Evolutionary conservation across 53 echinoderm and acorn worm genomes (phyloP), one percentile per base, ranked within the genome.

Genomic region (Stichopus horrens): DNA sequence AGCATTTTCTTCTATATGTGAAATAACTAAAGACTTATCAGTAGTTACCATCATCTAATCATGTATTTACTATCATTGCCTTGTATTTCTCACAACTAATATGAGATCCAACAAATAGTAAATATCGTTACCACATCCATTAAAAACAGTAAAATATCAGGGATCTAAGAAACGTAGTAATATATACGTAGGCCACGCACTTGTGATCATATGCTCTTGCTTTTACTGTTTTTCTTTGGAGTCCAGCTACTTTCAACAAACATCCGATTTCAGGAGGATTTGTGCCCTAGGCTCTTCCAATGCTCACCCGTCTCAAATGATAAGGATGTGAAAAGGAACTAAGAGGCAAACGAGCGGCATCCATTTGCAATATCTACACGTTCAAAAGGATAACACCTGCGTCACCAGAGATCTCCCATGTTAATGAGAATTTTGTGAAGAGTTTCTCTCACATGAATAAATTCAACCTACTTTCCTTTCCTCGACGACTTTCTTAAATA

Each of bases 291-390:
- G 6, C 71, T 71, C 71, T 7, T n/a, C 16, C 71, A 71, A 13
- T 13, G 16, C 71, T 71, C 71, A 71, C 18, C 19, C 18, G 18
- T 20, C 71, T 71, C 19, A 18, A 7, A 20, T 71, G 71, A 71
- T 71, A 71, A 71, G 19, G n/a, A 71, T 16, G 18, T 13, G 16
- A 71, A 71, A 13, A 16, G 19, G n/a, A 16, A 71, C 71, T 71
- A 71, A 16, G 19, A 18, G 57, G 8, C 57, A 81, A 21, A 81
- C 22, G 21, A 19, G 18, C 58, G 8, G 81, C 21, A 8, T 8
- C 58, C 56, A 81, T 81, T 81, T 81, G 7, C 19, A 81, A 55
- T 81, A 81, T 58, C 8, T 81, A 56, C 81, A 81, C 81, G 81
- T 81, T 81, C 58, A 58, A 18, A 57, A 20, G 8, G 57, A 81